Evolutionary conservation across 2,113 vertebrate genomes (phyloP), one percentile per base, ranked within the genome.

Genomic region (Mellivora capensis): DNA sequence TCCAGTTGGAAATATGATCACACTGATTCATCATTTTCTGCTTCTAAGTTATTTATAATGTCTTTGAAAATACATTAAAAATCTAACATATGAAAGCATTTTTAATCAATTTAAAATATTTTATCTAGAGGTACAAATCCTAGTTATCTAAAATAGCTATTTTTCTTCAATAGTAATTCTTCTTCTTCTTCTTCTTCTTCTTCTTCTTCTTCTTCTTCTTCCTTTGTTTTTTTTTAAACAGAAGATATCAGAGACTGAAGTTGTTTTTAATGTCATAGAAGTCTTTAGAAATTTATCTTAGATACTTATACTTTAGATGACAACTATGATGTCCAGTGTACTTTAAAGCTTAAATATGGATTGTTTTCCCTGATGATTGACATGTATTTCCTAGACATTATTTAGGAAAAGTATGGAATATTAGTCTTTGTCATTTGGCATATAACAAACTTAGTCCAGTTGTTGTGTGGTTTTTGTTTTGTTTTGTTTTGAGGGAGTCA

Each of bases 331-430:
- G 93, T 27, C 4, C 7, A 61, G 4, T 81, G 42, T 84, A 88
- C 93, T 88, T 96, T 93, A 7, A 21, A 90, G 77, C 4, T 89
- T 96, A 93, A 85, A 91, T 81, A 71, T 39, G 49, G 52, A 62
- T 64, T 77, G 84, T 39, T 85, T 74, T 61, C 23, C 25, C 13
- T 62, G 7, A 64, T 90, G 42, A 92, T 34, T 88, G 14, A 23
- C 4, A n/a, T 77, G 4, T 69, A 85, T 42, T 92, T 85, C 21
- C 85, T 87, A 82, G 21, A 86, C 7, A 88, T 62, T 31, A 71
- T 85, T 15, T 44, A 93, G 44, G 21, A 90, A 49, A 91, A 52
- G 11, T 72, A 84, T 34, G 64, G n/a, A 87, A 88, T 84, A 90
- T 90, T 90, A 74, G n/a, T 54, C 39, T 83, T 90, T 89, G 47